Conservation (phyloP, 2,888 invertebrate genomes). For the Lumbricus terrestris region DNA sequence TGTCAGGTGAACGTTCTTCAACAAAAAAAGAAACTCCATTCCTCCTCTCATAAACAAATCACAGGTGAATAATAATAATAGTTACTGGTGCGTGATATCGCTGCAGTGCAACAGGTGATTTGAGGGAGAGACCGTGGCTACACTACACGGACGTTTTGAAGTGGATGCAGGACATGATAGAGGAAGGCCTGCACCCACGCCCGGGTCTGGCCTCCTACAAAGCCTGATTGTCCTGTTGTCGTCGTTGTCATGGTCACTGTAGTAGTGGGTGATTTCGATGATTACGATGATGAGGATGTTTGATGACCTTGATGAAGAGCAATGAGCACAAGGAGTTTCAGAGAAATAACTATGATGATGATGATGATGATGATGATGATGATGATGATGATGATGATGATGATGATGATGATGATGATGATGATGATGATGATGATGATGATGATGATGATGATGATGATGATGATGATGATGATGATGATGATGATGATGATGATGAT, state of each 20-base stretch:
- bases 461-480: too few species aligned
- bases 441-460: too few species aligned
- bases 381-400: too few species aligned
- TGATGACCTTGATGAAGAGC: not conserved
- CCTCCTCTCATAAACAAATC: not conserved
- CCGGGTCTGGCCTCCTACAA: not conserved
- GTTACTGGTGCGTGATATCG: too few species aligned
- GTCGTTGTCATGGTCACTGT: not conserved
- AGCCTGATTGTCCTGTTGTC: not conserved
- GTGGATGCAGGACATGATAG: not conserved
- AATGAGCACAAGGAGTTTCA: too few species aligned
- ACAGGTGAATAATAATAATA: not conserved
- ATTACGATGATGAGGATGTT: not conserved
- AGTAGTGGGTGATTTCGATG: not conserved
- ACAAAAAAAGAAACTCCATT: not conserved
- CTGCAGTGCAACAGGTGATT: not conserved
- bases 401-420: too few species aligned
- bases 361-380: too few species aligned
- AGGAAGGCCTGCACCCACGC: not conserved
- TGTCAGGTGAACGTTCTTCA: not conserved
- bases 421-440: too few species aligned
- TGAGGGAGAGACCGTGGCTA: not conserved
- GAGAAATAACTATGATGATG: too few species aligned
- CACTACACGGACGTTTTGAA: not conserved
- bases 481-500: too few species aligned